A percentile compares a stretch with the other conserved stretches of the same genome.
Evolutionary conservation across 2,113 vertebrate species (phyloP).

Genomic region (Alouatta palliata): DNA sequence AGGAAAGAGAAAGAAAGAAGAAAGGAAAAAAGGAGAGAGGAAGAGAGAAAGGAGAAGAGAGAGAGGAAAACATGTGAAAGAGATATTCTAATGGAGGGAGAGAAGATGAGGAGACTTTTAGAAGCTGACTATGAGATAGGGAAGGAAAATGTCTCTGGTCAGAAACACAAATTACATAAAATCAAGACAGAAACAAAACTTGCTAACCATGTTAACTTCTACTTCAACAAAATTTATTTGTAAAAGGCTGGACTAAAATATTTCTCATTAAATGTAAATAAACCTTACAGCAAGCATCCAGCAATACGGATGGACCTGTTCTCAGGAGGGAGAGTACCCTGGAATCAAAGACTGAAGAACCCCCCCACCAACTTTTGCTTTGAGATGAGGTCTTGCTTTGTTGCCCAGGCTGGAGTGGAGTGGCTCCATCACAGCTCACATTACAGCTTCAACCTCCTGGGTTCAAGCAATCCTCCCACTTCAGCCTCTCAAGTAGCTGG

Average conservation of each 20-base stretch:
- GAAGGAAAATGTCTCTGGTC: not conserved
- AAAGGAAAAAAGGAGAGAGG: not conserved
- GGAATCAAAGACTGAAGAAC: not conserved
- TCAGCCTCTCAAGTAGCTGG: too few relatives aligned
- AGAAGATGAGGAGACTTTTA: not conserved
- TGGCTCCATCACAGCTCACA: too few relatives aligned
- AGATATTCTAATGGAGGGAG: not conserved
- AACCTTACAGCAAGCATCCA: not conserved
- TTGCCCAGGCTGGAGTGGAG: too few relatives aligned
- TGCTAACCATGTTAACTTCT: not conserved
- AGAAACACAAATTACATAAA: not conserved
- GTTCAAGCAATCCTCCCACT: too few relatives aligned
- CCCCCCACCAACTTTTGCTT: not conserved
- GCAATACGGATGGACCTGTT: not conserved
- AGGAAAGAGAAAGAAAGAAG: not conserved
- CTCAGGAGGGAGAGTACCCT: not conserved
- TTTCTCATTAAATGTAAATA: not conserved
- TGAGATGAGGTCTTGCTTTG: too few relatives aligned
- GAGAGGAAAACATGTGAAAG: not conserved
- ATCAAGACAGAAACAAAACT: not conserved
- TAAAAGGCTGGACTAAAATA: not conserved
- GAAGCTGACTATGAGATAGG: not conserved
- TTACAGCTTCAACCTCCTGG: too few relatives aligned
- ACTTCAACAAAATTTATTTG: slow-evolving; percentile 23
- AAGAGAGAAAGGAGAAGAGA: not conserved